These are phyloP conservation scores for Lepas anatifera DNA, from an alignment of 2,888 invertebrate species.

Conservation along the genomic window DNA sequence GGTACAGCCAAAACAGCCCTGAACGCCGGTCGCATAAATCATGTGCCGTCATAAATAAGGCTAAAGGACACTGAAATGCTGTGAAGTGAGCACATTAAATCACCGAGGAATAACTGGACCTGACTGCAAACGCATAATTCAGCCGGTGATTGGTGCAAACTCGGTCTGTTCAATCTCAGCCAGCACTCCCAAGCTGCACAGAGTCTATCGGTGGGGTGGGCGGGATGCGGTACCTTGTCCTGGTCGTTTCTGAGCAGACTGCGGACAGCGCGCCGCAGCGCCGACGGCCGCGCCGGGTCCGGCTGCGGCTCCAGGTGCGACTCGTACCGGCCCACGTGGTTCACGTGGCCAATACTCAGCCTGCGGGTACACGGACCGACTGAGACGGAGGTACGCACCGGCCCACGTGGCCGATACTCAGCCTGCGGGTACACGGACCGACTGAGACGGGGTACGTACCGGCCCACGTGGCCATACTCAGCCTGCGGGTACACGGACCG, in stretches of 20 bases:
- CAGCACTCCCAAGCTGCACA: too few relatives aligned
- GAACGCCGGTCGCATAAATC: not conserved
- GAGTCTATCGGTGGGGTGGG: too few relatives aligned
- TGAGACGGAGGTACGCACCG: slow-evolving; percentile 13
- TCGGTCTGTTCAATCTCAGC: too few relatives aligned
- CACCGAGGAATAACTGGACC: too few relatives aligned
- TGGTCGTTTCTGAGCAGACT: slow-evolving; percentile 1
- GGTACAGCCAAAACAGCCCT: not conserved
- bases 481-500: slow-evolving; percentile 41
- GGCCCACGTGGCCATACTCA: too few relatives aligned
- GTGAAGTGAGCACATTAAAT: too few relatives aligned
- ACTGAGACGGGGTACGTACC: slow-evolving; percentile 2
- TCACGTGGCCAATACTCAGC: slow-evolving; percentile 72
- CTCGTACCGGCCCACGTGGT: slow-evolving; percentile 77
- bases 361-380: slow-evolving; percentile 40
- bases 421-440: too few relatives aligned
- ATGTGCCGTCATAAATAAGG: too few relatives aligned
- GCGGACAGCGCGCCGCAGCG: not conserved
- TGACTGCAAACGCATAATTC: too few relatives aligned
- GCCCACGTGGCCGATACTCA: not conserved
- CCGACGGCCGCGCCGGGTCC: not conserved
- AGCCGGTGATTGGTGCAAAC: too few relatives aligned
- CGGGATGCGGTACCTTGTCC: not conserved
- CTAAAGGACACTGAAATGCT: too few relatives aligned
- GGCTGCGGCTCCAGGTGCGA: slow-evolving; percentile 62